A percentile compares a stretch with the other conserved stretches of the same genome.
These are phyloP conservation scores for Anastrepha obliqua DNA, from an alignment of 1,140 invertebrate species.

Conservation along the genomic window DNA sequence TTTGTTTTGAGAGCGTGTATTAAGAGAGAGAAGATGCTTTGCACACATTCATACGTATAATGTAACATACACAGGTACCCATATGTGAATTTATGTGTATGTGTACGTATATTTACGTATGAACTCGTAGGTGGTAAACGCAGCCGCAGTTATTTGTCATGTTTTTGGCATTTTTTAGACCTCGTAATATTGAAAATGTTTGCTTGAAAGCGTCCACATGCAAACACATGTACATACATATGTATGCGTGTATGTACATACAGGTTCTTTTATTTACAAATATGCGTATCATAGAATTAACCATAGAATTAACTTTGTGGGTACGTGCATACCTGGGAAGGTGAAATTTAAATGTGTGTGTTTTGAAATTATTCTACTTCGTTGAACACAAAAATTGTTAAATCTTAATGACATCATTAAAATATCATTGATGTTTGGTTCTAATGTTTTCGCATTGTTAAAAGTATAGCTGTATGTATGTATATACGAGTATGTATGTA, in stretches of 20 bases:
- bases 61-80: background rate
- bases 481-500: too few relatives aligned
- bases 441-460: too few relatives aligned
- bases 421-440: too few relatives aligned
- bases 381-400: background rate
- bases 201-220: background rate
- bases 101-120: background rate
- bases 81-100: background rate
- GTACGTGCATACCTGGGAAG: background rate
- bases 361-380: background rate
- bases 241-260: background rate
- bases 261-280: background rate
- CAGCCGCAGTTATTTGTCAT: constrained; percentile 11
- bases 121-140: background rate
- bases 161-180: background rate
- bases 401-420: background rate
- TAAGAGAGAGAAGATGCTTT: background rate
- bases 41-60: background rate
- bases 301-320: too few relatives aligned
- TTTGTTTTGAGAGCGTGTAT: background rate
- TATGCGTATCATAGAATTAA: too few relatives aligned
- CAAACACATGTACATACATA: background rate
- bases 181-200: background rate
- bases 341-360: background rate
- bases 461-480: too few relatives aligned